phyloP scores from a whole-genome alignment of 2,888 invertebrate genomes.

The Zelleria hepariella region DNA sequence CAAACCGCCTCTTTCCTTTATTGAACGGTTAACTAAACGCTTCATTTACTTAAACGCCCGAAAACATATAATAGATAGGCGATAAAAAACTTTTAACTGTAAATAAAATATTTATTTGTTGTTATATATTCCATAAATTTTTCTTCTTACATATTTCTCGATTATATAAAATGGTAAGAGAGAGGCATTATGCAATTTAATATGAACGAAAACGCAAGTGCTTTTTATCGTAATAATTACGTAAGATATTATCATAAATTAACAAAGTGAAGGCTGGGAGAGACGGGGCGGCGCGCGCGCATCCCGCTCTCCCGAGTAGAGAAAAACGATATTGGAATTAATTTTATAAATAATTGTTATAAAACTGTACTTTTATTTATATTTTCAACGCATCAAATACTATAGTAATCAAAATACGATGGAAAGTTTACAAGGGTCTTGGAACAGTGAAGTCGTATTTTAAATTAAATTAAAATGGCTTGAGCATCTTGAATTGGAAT shows the following conservation, averaged over 20 bases:
- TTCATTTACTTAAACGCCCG: constrained; percentile 27
- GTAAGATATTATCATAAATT: constrained; percentile 2
- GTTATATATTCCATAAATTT: constrained; percentile 67
- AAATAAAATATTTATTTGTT: constrained; percentile 71
- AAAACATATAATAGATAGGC: constrained; percentile 63
- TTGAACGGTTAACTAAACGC: constrained; percentile 1
- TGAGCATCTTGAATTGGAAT: constrained; percentile 57
- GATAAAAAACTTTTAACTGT: constrained; percentile 60
- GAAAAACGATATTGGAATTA: neutral
- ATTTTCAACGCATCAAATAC: neutral
- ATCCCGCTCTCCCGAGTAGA: neutral
- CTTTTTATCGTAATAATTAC: constrained; percentile 46
- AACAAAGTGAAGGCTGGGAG: neutral
- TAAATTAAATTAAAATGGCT: constrained; percentile 31
- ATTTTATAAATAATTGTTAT: neutral
- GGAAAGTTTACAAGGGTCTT: no score
- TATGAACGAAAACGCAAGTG: constrained; percentile 54
- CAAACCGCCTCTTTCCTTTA: neutral
- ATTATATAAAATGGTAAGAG: constrained; percentile 64
- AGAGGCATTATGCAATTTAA: constrained; percentile 55
- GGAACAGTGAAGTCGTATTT: neutral
- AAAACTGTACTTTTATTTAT: neutral
- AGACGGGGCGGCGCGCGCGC: neutral
- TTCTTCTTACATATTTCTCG: constrained; percentile 67
- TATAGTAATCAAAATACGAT: neutral